Conservation (phyloP, 2,888 invertebrate species). For the Caenorhabditis drosophilae region DNA sequence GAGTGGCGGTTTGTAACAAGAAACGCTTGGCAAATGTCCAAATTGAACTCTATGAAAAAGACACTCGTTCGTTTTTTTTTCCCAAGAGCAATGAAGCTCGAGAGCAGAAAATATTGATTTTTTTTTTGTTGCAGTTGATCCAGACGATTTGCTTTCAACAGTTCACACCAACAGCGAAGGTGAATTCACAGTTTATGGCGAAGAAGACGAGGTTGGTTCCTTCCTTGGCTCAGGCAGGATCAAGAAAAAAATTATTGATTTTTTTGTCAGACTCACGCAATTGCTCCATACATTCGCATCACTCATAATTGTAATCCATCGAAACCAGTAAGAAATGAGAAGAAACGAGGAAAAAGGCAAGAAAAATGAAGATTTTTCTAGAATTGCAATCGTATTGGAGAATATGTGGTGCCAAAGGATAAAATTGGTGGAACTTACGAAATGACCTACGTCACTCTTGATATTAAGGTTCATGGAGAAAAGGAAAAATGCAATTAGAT, state of each 20-base stretch:
- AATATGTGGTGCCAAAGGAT: conserved; percentile 44
- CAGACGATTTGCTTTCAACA: conserved; percentile 51
- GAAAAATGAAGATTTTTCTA: conserved; percentile 10
- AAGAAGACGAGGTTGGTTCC: conserved; percentile 42
- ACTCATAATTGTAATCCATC: conserved; percentile 50
- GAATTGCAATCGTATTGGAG: conserved; percentile 48
- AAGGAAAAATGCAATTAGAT: conserved; percentile 52
- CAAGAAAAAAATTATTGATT: neutral
- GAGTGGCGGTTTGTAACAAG: conserved; percentile 57
- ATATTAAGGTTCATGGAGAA: conserved; percentile 57
- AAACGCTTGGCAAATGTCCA: conserved; percentile 47
- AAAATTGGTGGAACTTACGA: conserved; percentile 52
- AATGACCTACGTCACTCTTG: conserved; percentile 56
- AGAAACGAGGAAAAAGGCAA: neutral
- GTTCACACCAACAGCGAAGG: conserved; percentile 51
- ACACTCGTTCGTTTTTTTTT: conserved; percentile 48
- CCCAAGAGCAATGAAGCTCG: neutral
- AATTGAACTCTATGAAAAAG: conserved; percentile 53
- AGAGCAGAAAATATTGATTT: neutral
- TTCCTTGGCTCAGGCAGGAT: no score
- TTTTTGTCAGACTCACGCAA: conserved; percentile 32
- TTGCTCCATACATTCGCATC: conserved; percentile 53
- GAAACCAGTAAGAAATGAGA: conserved; percentile 47
- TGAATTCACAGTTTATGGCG: conserved; percentile 49
- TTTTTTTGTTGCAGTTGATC: conserved; percentile 56